Evolutionary conservation across 2,113 vertebrate species (phyloP), one percentile per base, ranked within the genome.

Genomic region (Egretta garzetta): DNA sequence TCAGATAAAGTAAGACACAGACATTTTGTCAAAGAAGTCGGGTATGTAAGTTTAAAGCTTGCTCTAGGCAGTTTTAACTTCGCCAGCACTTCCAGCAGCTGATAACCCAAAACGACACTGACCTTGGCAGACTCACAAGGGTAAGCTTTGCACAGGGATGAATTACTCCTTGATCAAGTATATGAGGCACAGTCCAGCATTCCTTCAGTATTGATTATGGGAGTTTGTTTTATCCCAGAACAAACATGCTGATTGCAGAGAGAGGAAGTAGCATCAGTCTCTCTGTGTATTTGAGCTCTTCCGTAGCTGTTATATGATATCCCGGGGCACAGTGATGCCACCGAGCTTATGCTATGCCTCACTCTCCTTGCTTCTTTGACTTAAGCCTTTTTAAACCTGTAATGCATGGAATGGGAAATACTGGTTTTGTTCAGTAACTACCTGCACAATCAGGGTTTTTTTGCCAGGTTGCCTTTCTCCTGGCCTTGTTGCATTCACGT

Each of bases 111-210:
- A 67, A 10, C 80, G 94, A 70, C 67, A 43, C 71, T 93, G 94
- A 95, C 96, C 97, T 95, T 95, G 93, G 84, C 37, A 67, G 67
- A 45, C 60, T 71, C 92, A 79, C 52, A 95, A 95, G 91, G 88
- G 63, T 81, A 68, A 80, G 88, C 67, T 68, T 82, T 92, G 77
- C 74, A 80, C 14, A 14, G 67, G 70, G 73, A 59, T 43, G 47
- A 80, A 33, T 68, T 75, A 37, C 92, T 87, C 84, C 89, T 90
- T 88, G 76, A 90, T 94, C 91, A 21, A 56, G 50, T 60, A 17
- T 45, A 43, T 63, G 45, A 92, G 56, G 56, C 17, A 27, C 18
- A 64, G 41, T 52, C 39, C 60, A 75, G 62, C 52, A 60, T 92
- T 91, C 56, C 66, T 90, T 95, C 47, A 43, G 27, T 88, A 91